Evolutionary conservation across 2,888 invertebrate species (phyloP).

Genomic region (Drosophila helvetica): DNA sequence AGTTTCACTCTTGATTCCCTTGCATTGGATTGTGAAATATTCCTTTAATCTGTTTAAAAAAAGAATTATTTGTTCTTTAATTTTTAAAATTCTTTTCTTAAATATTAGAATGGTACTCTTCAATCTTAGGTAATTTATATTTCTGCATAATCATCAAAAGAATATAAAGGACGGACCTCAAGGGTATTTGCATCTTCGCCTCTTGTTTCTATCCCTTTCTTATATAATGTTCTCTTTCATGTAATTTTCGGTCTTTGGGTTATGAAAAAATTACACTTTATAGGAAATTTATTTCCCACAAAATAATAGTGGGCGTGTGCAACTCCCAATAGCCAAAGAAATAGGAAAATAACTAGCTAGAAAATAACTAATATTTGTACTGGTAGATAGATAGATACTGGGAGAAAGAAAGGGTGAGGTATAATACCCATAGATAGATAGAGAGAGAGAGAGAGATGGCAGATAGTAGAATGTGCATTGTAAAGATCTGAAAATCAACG

Average conservation of each 20-base stretch:
- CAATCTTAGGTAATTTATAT: too few species aligned
- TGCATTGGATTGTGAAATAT: too few species aligned
- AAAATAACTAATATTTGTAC: neutral
- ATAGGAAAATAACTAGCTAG: neutral
- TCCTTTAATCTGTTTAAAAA: too few species aligned
- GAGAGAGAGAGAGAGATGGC: slow-evolving; percentile 4
- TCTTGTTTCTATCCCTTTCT: too few species aligned
- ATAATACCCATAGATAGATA: slow-evolving; percentile 1
- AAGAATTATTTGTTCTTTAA: too few species aligned
- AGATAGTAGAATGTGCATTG: slow-evolving; percentile 58
- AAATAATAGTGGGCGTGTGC: neutral
- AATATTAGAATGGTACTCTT: too few species aligned
- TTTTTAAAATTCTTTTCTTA: too few species aligned
- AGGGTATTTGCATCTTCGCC: slow-evolving; percentile 3
- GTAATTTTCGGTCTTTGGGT: neutral
- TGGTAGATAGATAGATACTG: neutral
- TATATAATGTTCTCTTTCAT: neutral
- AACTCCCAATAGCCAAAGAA: neutral
- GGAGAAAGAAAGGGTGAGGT: slow-evolving; percentile 13
- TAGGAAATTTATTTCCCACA: slow-evolving; percentile 54
- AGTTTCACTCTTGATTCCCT: too few species aligned
- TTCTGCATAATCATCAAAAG: too few species aligned
- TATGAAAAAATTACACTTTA: slow-evolving; percentile 32
- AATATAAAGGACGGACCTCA: neutral
- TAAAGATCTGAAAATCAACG: slow-evolving; percentile 76